Percentiles rank a stretch among this genome's conserved stretches.
These are phyloP conservation scores for Acinonyx jubatus DNA, from an alignment of 2,113 vertebrate species.

Conservation along the genomic window DNA sequence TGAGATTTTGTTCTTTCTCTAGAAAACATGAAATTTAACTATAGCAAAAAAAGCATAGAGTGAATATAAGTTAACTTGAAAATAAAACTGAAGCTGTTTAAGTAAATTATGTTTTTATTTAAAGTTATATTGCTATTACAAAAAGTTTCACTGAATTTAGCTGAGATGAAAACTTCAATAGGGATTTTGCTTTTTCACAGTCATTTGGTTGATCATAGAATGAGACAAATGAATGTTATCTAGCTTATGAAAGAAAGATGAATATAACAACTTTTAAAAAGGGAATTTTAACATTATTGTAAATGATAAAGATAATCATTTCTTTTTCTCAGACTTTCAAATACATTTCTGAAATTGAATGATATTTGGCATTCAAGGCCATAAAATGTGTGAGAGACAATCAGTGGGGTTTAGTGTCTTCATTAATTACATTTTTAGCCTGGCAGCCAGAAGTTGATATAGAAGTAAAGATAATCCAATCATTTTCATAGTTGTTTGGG, in stretches of 20 bases:
- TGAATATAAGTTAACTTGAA: neutral
- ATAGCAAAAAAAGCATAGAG: neutral
- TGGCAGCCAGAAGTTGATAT: neutral
- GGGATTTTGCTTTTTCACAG: neutral
- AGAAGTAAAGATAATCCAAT: neutral
- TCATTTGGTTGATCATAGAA: neutral
- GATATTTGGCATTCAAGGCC: neutral
- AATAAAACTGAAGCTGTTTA: neutral
- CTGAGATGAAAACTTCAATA: neutral
- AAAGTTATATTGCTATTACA: neutral
- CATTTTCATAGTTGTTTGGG: neutral
- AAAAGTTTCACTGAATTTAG: neutral
- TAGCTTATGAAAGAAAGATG: neutral
- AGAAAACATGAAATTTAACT: neutral
- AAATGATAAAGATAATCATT: neutral
- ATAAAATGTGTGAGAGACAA: neutral
- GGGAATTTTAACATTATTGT: neutral
- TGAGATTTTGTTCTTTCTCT: neutral
- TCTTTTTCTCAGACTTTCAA: neutral
- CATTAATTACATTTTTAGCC: neutral
- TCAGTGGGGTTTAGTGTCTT: neutral
- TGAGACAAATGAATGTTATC: neutral
- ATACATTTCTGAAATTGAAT: neutral
- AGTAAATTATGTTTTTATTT: neutral
- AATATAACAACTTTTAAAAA: neutral